Conservation (phyloP, 2,888 invertebrate species). For the Melieria omissa region DNA sequence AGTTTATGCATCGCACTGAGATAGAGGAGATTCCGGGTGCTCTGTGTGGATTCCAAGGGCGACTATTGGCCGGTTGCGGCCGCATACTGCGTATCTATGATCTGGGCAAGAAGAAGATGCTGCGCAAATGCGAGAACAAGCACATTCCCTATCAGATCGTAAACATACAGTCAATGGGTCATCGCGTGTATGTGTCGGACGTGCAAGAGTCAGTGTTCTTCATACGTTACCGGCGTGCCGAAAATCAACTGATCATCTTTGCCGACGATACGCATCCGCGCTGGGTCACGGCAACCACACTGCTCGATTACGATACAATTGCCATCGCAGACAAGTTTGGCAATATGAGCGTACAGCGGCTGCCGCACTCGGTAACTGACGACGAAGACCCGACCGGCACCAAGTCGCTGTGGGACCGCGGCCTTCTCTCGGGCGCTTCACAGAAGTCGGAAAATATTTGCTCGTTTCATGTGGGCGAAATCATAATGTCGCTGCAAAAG, state of each 20-base stretch:
- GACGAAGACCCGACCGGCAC: constrained; percentile 99
- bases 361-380: constrained; percentile 92
- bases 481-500: constrained; percentile 93
- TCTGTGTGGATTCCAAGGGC: constrained; percentile 90
- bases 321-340: constrained; percentile 99
- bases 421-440: constrained; percentile 94
- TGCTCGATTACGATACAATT: constrained; percentile 96
- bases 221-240: constrained; percentile 91
- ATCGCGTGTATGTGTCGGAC: constrained; percentile 94
- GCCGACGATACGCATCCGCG: constrained; percentile 98
- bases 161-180: constrained; percentile 93
- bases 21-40: constrained; percentile 95
- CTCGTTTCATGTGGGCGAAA: constrained; percentile 96
- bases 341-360: constrained; percentile 88
- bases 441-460: constrained; percentile 95
- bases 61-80: constrained; percentile 92
- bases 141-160: constrained; percentile 96
- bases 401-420: constrained; percentile 95
- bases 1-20: constrained; percentile 92
- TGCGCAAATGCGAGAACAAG: constrained; percentile 97
- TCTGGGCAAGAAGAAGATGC: constrained; percentile 93
- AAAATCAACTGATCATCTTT: constrained; percentile 98
- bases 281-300: constrained; percentile 92
- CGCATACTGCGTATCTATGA: constrained; percentile 93
- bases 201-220: constrained; percentile 98